These are phyloP conservation scores for Cyclophora albipunctata DNA, from an alignment of 2,888 invertebrate species.

Conservation along the genomic window DNA sequence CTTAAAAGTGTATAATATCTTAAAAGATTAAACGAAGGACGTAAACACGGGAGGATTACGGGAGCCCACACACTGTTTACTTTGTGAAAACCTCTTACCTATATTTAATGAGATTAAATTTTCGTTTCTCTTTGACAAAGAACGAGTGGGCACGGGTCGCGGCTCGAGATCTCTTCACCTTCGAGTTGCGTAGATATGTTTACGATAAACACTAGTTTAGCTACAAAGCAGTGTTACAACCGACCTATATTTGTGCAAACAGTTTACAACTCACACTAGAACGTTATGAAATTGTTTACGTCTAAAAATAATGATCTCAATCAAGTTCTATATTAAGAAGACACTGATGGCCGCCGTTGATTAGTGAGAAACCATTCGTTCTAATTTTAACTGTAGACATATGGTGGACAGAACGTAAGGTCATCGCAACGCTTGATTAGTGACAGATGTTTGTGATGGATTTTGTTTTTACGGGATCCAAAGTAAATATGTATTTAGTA, in stretches of 20 bases:
- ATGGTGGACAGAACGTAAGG: constrained; percentile 28
- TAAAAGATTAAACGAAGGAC: constrained; percentile 13
- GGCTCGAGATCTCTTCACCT: constrained; percentile 6
- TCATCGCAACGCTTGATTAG: constrained; percentile 22
- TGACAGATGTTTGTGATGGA: constrained; percentile 16
- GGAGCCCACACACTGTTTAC: constrained; percentile 23
- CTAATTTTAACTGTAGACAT: constrained; percentile 30
- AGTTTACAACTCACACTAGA: too few relatives aligned
- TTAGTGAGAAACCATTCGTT: constrained; percentile 24
- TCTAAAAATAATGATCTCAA: constrained; percentile 28
- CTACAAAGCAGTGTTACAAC: too few relatives aligned
- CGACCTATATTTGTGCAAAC: too few relatives aligned
- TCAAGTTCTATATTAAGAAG: constrained; percentile 34
- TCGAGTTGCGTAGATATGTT: background rate
- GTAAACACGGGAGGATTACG: constrained; percentile 21
- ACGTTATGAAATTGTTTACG: constrained; percentile 20
- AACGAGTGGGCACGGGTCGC: constrained; percentile 24
- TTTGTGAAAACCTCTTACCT: constrained; percentile 33
- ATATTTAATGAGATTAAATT: constrained; percentile 41
- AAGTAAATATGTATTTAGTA: background rate
- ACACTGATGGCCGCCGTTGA: constrained; percentile 12
- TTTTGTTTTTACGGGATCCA: background rate
- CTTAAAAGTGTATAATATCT: constrained; percentile 7
- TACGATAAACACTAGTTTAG: too few relatives aligned
- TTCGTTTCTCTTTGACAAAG: constrained; percentile 27